A percentile compares a stretch with the other conserved stretches of the same genome.
These are phyloP conservation scores for Eulithis testata DNA, from an alignment of 2,888 invertebrate species.

Conservation along the genomic window DNA sequence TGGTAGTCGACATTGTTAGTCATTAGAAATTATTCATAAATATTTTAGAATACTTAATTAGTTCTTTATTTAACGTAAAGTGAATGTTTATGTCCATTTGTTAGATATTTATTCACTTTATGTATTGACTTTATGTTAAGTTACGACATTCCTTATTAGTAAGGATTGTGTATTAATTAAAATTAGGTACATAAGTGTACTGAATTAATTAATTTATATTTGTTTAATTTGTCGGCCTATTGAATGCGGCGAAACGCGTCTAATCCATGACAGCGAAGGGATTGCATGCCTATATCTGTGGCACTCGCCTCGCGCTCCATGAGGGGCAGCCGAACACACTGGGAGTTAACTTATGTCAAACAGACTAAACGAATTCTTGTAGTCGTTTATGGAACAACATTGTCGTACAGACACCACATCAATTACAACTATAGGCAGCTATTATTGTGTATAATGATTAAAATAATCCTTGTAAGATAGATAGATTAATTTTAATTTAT, in stretches of 20 bases:
- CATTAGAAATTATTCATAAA: conserved; percentile 79
- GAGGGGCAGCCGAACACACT: conserved; percentile 26
- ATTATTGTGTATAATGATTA: conserved; percentile 59
- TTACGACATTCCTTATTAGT: conserved; percentile 74
- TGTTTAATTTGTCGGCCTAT: conserved; percentile 75
- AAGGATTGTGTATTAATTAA: conserved; percentile 73
- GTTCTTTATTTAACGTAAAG: conserved; percentile 74
- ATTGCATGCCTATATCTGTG: conserved; percentile 21
- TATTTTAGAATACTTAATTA: conserved; percentile 70
- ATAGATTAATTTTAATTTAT: conserved; percentile 34
- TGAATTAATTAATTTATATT: conserved; percentile 63
- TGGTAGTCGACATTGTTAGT: conserved; percentile 84
- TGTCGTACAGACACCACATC: conserved; percentile 56
- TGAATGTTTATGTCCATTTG: conserved; percentile 71
- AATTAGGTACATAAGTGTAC: conserved; percentile 72
- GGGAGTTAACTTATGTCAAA: conserved; percentile 38
- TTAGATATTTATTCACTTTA: conserved; percentile 71
- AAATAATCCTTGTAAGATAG: conserved; percentile 45
- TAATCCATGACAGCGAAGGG: conserved; percentile 36
- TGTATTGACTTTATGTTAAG: conserved; percentile 66
- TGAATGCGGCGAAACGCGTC: conserved; percentile 53
- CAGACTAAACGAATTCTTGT: conserved; percentile 32
- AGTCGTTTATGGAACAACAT: conserved; percentile 45
- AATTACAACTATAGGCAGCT: conserved; percentile 76
- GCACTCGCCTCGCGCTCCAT: conserved; percentile 16